Evolutionary conservation across 2,888 invertebrate species (phyloP), one percentile per base, ranked within the genome.

Genomic region (Strigamia crassipes): DNA sequence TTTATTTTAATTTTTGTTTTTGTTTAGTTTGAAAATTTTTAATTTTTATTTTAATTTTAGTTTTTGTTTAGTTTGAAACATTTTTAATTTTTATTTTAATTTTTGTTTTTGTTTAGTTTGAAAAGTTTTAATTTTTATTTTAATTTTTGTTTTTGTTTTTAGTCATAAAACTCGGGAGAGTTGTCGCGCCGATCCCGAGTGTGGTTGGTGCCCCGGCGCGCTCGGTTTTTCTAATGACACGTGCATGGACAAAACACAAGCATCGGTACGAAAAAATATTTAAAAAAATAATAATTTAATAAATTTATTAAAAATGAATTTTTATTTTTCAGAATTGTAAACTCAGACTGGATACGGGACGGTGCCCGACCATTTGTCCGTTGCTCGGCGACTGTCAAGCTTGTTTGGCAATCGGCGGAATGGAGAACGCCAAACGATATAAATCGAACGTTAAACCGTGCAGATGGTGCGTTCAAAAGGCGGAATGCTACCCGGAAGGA

Each of bases 381-480:
- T 93, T 95, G 0, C 89, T 97, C 3, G 93, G 93, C 0, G 95
- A 95, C 87, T 97, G 97, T 86, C 94, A 95, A 86, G 93, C 96
- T 0, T 97, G 97, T 88, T 90, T 96, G 83, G 93, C 95, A 82
- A 94, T 95, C 85, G 93, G 93, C 27, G 92, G 90, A 3, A 51
- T 0, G 93, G 94, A 78, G 93, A 94, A 81, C 92, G 92, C 84
- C 2, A 51, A 51, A 34, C 38, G 34, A n/a, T 12, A 6, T 2
- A 79, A 38, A 9, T 4, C 12, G 80, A 80, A 51, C 42, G 8
- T 66, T 23, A 81, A 21, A 23, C 66, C 81, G 0, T 81, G 81
- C 31, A 27, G 23, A 66, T 97, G 97, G 96, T 97, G 96, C 87
- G 96, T 97, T 1, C 96, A 96, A 87, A 95, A 95, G 86, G 95